A percentile compares a stretch with the other conserved stretches of the same genome.
phyloP scores from a whole-genome alignment of 2,113 vertebrate genomes.

The Montifringilla adamsi region DNA sequence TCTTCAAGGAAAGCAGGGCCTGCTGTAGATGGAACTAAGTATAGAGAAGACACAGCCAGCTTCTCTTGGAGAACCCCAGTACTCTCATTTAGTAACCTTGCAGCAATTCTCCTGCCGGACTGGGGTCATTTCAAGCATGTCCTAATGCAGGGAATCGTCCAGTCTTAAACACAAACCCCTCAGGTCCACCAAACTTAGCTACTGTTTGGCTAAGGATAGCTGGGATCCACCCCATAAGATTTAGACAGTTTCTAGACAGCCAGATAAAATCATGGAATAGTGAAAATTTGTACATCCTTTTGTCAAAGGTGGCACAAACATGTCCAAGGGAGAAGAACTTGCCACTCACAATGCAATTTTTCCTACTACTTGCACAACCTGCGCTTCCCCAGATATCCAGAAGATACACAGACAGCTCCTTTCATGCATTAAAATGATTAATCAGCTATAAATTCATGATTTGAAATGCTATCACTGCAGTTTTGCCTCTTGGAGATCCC shows the following conservation, averaged over 20 bases:
- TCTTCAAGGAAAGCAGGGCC: not conserved
- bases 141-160: not conserved
- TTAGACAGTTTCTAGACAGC: not conserved
- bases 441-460: not conserved
- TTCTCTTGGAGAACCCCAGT: not conserved
- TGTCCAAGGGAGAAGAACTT: not conserved
- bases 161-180: not conserved
- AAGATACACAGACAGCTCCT: not conserved
- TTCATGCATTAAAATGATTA: conserved; percentile 15
- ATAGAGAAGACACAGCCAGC: not conserved
- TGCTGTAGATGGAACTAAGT: not conserved
- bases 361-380: not conserved
- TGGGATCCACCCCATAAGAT: not conserved
- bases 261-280: not conserved
- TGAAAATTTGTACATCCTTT: not conserved
- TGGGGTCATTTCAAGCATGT: not conserved
- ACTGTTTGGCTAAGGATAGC: not conserved
- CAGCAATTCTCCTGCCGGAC: not conserved
- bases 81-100: not conserved
- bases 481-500: conserved; percentile 3
- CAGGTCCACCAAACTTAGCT: not conserved
- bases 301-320: not conserved
- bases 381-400: not conserved
- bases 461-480: not conserved
- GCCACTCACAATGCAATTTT: not conserved